Evolutionary conservation across 2,113 vertebrate genomes (phyloP).

Genomic region (Eubucco bourcierii): DNA sequence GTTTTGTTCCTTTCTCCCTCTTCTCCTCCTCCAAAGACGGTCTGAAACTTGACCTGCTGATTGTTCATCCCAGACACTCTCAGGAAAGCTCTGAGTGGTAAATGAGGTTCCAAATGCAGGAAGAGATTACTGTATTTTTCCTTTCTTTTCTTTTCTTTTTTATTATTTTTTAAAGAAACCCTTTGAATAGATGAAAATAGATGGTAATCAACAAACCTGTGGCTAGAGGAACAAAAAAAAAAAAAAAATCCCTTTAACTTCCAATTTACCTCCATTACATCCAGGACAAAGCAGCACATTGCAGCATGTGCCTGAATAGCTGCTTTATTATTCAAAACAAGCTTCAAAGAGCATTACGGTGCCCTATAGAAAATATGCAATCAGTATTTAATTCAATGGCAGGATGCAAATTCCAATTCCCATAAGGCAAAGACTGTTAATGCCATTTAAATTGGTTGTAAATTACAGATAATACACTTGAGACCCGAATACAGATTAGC

Average conservation of each 20-base stretch:
- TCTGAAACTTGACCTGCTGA: slow-evolving; percentile 72
- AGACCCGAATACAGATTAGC: slow-evolving; percentile 82
- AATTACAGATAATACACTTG: slow-evolving; percentile 84
- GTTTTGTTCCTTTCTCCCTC: not conserved
- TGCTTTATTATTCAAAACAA: slow-evolving; percentile 83
- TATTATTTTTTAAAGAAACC: slow-evolving; percentile 59
- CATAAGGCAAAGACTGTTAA: slow-evolving; percentile 81
- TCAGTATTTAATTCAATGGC: slow-evolving; percentile 83
- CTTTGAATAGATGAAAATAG: slow-evolving; percentile 76
- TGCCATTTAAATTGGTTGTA: slow-evolving; percentile 86
- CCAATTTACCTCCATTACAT: slow-evolving; percentile 77
- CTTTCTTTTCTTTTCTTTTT: slow-evolving; percentile 64
- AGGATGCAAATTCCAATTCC: slow-evolving; percentile 84
- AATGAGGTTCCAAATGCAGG: slow-evolving; percentile 69
- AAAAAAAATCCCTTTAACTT: slow-evolving; percentile 75
- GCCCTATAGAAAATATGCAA: slow-evolving; percentile 83
- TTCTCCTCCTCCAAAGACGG: slow-evolving; percentile 50
- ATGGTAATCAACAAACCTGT: slow-evolving; percentile 77
- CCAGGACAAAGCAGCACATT: slow-evolving; percentile 76
- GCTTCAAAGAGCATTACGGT: slow-evolving; percentile 74
- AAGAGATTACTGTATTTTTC: slow-evolving; percentile 74
- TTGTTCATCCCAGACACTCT: slow-evolving; percentile 55
- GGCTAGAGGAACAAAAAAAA: slow-evolving; percentile 32
- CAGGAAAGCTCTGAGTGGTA: slow-evolving; percentile 61
- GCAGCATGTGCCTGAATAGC: slow-evolving; percentile 75